Base-by-base conservation (phyloP, 2,888 invertebrate species). In the Dinocampus coccinellae region DNA sequence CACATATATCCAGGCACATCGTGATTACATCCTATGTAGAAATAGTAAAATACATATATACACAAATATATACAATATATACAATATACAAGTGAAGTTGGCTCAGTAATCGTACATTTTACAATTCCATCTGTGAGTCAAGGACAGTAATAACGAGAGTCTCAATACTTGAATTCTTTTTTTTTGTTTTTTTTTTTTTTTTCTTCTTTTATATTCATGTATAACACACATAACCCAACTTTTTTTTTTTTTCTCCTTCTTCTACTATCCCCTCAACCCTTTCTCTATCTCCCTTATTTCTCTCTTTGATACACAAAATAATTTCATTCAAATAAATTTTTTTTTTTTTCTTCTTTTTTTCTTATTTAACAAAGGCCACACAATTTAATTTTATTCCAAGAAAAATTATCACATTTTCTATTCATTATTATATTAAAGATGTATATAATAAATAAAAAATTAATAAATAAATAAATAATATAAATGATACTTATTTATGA, bases 91-190 rank as follows among this genome's bases (percentile, higher is more conserved):
- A 29, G 52, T 24, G 36, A 52, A 47, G 26, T 22, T 63, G 47
- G 24, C 7, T 3, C 3, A 29, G 65, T 24, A 55, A 65, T 65
- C 34, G 53, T 16, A 34, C 9, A 13, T 34, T 65, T 65, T 55
- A 34, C 65, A 33, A 65, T 55, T 65, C 53, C 22, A 36, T 65
- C 65, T 65, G 55, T 34, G 29, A 29, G 65, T 53, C 65, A 65
- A 65, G 55, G 65, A 34, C 63, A 42, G 52, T 65, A n/a, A 16
- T 47, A 65, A 55, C 65, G 34, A 65, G 53, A 16, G 47, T 47
- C 47, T 65, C 36, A 36, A 53, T 55, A 55, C 53, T 65, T 36
- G 33, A 55, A 65, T 42, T 29, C 34, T n/a, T 29, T n/a, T 39
- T 13, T 29, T 24, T 42, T 22, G 16, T 10, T 20, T 36, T 22